A percentile compares a stretch with the other conserved stretches of the same genome.
These are phyloP conservation scores for Mormyrops attenuatus DNA, from an alignment of 2,797 vertebrate species.

Conservation along the genomic window DNA sequence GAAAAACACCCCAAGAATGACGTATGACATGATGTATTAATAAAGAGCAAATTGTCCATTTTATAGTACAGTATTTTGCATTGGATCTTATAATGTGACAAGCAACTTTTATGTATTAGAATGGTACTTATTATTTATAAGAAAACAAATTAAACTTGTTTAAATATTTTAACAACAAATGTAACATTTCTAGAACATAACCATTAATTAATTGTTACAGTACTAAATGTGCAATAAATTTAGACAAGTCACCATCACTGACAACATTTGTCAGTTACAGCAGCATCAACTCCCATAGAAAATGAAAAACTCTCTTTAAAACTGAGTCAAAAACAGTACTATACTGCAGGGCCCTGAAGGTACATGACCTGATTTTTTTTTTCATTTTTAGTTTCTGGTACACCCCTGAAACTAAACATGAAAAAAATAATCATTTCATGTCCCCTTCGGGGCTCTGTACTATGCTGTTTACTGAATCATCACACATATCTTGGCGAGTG, in stretches of 20 bases:
- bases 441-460: neutral
- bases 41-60: neutral
- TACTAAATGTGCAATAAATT: neutral
- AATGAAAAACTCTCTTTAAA: neutral
- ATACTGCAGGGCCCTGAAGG: neutral
- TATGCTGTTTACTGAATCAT: neutral
- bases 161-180: constrained; percentile 10
- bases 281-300: neutral
- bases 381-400: neutral
- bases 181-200: neutral
- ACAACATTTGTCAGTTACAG: neutral
- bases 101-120: neutral
- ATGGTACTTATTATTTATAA: neutral
- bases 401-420: neutral
- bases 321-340: neutral
- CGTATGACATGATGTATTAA: neutral
- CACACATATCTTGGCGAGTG: neutral
- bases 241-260: neutral
- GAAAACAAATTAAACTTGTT: neutral
- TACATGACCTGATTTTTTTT: neutral
- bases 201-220: neutral
- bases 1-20: neutral
- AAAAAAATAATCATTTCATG: neutral
- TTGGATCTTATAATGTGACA: neutral
- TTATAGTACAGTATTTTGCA: neutral